Conservation (phyloP, 2,113 vertebrate species). For the Caranx ignobilis region DNA sequence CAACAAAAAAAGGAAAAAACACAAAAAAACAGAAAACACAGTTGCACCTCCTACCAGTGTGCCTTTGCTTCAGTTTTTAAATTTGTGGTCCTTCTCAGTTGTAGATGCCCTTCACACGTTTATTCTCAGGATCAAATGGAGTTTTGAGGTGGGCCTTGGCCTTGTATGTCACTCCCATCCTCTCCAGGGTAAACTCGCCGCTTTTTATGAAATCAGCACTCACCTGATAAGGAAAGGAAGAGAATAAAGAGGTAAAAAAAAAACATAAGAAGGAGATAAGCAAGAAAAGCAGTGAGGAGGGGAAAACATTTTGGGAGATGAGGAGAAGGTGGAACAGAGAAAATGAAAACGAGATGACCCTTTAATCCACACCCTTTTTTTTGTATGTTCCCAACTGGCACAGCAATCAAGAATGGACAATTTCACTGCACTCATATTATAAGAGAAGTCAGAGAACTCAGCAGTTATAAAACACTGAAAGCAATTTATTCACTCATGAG, state of each 20-base stretch:
- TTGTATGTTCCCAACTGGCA: background rate
- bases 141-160: conserved; percentile 91
- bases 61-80: conserved; percentile 16
- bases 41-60: background rate
- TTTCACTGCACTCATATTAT: conserved; percentile 34
- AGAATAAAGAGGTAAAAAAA: background rate
- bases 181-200: conserved; percentile 90
- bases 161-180: conserved; percentile 90
- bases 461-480: conserved; percentile 52
- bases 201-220: conserved; percentile 89
- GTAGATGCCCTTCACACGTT: conserved; percentile 92
- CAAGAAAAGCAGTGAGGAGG: background rate
- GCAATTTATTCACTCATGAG: conserved; percentile 63
- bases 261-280: background rate
- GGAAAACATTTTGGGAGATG: background rate
- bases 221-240: conserved; percentile 81
- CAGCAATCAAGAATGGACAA: conserved; percentile 24
- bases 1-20: background rate
- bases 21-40: background rate
- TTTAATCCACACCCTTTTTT: conserved; percentile 22
- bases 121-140: conserved; percentile 94
- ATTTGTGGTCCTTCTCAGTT: conserved; percentile 60
- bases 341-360: conserved; percentile 24
- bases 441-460: background rate
- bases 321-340: background rate